Conservation (phyloP, 1,140 invertebrate genomes). For the Trichonephila inaurata region DNA sequence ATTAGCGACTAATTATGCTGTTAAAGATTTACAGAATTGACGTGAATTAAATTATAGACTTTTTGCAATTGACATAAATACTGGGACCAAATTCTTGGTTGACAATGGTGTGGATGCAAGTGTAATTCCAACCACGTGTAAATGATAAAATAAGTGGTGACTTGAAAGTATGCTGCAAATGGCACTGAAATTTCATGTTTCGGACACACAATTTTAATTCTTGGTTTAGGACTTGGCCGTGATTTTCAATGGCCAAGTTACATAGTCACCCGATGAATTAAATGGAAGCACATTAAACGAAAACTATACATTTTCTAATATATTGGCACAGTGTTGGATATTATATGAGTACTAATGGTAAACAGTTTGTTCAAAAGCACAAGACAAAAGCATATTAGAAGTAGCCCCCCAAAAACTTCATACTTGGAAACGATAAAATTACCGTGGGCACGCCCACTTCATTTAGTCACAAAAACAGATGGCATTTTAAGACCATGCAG, state of each 20-base stretch:
- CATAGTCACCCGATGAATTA: not conserved
- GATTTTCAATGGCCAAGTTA: not conserved
- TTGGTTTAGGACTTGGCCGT: not conserved
- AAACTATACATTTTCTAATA: conserved; percentile 5
- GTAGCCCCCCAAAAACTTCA: not conserved
- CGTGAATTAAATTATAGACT: too few species aligned
- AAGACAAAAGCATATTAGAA: not conserved
- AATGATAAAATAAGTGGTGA: too few species aligned
- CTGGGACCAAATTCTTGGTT: too few species aligned
- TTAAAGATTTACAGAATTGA: too few species aligned
- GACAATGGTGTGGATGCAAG: too few species aligned
- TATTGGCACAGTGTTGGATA: not conserved
- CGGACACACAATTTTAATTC: too few species aligned
- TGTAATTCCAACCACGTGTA: too few species aligned
- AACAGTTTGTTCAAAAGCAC: not conserved
- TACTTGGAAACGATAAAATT: not conserved
- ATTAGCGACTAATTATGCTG: too few species aligned
- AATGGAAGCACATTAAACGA: not conserved
- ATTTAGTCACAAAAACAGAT: not conserved
- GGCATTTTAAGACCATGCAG: too few species aligned
- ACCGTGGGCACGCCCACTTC: not conserved
- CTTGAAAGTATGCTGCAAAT: too few species aligned
- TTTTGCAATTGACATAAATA: too few species aligned
- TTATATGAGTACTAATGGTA: not conserved
- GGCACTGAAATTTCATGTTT: too few species aligned